Conservation (phyloP, 64 coral and sea anemone genomes). For the Trachythela sp. region DNA sequence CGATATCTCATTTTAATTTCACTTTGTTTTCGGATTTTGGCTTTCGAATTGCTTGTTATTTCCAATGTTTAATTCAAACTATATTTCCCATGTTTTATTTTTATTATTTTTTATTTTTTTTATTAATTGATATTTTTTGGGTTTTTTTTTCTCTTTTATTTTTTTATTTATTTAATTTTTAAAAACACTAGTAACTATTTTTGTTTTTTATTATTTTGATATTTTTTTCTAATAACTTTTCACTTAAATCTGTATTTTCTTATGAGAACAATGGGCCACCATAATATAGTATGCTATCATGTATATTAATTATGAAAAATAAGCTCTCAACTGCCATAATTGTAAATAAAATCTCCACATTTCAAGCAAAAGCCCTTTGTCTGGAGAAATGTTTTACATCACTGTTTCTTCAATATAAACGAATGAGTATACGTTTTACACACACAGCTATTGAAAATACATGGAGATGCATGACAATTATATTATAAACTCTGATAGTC, state of each 20-base stretch:
- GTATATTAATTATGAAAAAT: too few species aligned
- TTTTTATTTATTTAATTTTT: not conserved
- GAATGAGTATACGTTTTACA: too few species aligned
- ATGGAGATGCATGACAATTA: too few species aligned
- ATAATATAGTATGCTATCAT: too few species aligned
- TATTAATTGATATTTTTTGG: not conserved
- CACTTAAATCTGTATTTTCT: not conserved
- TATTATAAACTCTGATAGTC: too few species aligned
- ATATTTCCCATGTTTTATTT: not conserved
- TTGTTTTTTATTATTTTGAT: not conserved
- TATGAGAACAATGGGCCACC: slow-evolving; percentile 10
- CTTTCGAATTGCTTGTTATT: not conserved
- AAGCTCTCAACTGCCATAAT: not conserved
- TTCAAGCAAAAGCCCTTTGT: too few species aligned
- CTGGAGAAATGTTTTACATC: too few species aligned
- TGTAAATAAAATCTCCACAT: too few species aligned
- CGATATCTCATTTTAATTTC: not conserved
- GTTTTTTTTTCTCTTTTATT: not conserved
- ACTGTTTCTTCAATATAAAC: too few species aligned
- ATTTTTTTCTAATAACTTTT: not conserved
- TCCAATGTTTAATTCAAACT: not conserved
- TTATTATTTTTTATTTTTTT: not conserved
- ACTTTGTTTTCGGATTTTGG: not conserved
- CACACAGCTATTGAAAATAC: too few species aligned
- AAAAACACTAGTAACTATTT: too few species aligned